These are phyloP conservation scores for Myotis vivesi DNA, from an alignment of 2,797 vertebrate species.

Conservation along the genomic window DNA sequence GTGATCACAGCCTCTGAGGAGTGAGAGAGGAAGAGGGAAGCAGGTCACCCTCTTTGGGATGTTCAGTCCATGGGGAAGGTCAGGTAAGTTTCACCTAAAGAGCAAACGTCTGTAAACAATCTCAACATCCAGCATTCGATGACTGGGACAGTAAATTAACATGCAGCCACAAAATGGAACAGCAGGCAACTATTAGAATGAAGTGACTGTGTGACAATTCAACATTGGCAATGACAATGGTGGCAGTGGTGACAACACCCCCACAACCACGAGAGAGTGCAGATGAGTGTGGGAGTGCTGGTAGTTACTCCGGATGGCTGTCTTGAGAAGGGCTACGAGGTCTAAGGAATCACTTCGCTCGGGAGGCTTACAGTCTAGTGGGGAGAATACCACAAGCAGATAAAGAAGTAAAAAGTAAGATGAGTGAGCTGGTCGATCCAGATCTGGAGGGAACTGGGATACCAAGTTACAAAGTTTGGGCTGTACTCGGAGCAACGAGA, in stretches of 20 bases:
- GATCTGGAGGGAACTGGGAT: neutral
- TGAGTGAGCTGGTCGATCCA: neutral
- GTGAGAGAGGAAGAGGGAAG: neutral
- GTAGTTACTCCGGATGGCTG: neutral
- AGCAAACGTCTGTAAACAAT: neutral
- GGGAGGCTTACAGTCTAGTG: neutral
- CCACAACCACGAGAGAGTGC: fast-evolving
- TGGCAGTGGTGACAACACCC: fast-evolving
- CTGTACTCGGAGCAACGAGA: neutral
- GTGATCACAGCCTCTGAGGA: neutral
- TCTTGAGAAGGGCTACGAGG: neutral
- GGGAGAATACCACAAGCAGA: neutral
- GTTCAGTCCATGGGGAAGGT: neutral
- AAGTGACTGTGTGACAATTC: neutral
- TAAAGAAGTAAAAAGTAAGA: neutral
- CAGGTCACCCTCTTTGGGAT: neutral
- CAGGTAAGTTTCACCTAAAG: neutral
- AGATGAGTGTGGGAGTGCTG: too few species aligned
- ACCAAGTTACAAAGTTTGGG: fast-evolving
- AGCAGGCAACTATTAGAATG: neutral
- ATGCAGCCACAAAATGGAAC: neutral
- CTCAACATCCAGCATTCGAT: neutral
- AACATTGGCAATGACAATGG: neutral
- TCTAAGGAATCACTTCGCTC: too few species aligned
- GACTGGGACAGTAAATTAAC: too few species aligned